Evolutionary conservation across 2,888 invertebrate species (phyloP).

Genomic region (Dryobota labecula): DNA sequence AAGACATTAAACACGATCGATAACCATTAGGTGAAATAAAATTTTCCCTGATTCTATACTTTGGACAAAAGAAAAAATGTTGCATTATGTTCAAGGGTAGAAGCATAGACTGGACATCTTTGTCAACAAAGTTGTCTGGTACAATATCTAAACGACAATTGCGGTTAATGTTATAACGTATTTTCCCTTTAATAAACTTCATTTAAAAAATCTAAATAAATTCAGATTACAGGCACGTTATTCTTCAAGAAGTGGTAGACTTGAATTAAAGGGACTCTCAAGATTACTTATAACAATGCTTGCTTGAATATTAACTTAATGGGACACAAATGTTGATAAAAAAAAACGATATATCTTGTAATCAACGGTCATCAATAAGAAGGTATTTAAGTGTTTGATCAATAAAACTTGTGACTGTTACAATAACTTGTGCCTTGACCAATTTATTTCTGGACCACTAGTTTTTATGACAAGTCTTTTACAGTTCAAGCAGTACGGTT

Average conservation of each 20-base stretch:
- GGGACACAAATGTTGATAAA: background rate
- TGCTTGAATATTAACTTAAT: background rate
- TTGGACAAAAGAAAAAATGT: conserved; percentile 5
- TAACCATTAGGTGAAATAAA: conserved; percentile 1
- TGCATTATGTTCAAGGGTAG: conserved; percentile 15
- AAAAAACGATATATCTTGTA: background rate
- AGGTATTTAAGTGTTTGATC: too few species aligned
- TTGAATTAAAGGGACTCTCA: background rate
- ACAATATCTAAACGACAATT: too few species aligned
- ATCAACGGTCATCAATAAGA: too few species aligned
- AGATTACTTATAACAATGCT: background rate
- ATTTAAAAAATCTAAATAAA: background rate
- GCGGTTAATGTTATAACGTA: background rate
- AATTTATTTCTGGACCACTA: background rate
- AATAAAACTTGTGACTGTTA: background rate
- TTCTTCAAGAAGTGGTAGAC: background rate
- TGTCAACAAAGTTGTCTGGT: conserved; percentile 8
- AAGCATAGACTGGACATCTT: conserved; percentile 31
- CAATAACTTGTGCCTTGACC: background rate
- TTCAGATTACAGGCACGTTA: background rate
- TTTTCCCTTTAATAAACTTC: background rate
- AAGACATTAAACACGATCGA: conserved; percentile 8
- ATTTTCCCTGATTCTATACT: conserved; percentile 18
- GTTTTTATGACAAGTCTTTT: too few species aligned
- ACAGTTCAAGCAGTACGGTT: too few species aligned